Base-by-base conservation (phyloP, 2,888 invertebrate genomes). In the Argyra leucocephala region DNA sequence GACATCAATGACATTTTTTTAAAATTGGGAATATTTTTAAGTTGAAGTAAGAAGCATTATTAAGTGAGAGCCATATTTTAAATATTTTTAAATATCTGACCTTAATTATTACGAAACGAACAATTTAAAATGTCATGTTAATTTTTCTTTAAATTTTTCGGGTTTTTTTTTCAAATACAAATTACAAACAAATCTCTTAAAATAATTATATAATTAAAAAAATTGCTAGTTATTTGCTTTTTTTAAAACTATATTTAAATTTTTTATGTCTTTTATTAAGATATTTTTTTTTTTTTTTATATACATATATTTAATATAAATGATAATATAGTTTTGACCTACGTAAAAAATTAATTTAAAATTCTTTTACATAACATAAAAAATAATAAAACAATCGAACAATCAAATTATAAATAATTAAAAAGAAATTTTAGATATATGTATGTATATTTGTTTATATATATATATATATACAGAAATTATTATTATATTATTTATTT, bases 301-400 rank as follows among this genome's bases (percentile, higher is more conserved):
- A 18, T 48, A 12, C 5, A 48, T 18, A 48, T 48, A 48, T 48
- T 48, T 48, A 48, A 48, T 48, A 48, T 15, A 48, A 12, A 18
- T 48, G 9, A 48, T 48, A 48, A 48, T 48, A 18, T 48, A 48
- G 18, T 48, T 48, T 48, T 48, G n/a, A 48, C 48, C 48, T 48
- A 48, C 48, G 18, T 48, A 37, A 9, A 48, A 48, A 31, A 6
- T 31, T 10, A 48, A 18, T 48, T 2, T 15, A 18, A 48, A 48
- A n/a, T 48, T 48, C n/a, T 48, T 48, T 48, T 48, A 48, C 48
- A 48, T 48, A 48, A 48, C 48, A 48, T 48, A 48, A 48, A 48
- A 48, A 31, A 48, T 48, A 18, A 48, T 48, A 48, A 48, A 48
- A 48, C 48, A 48, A 48, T 48, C 18, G 18, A 48, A 48, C 48